Base-by-base conservation (phyloP, 1,140 invertebrate species). In the Stegodyphus dumicola region DNA sequence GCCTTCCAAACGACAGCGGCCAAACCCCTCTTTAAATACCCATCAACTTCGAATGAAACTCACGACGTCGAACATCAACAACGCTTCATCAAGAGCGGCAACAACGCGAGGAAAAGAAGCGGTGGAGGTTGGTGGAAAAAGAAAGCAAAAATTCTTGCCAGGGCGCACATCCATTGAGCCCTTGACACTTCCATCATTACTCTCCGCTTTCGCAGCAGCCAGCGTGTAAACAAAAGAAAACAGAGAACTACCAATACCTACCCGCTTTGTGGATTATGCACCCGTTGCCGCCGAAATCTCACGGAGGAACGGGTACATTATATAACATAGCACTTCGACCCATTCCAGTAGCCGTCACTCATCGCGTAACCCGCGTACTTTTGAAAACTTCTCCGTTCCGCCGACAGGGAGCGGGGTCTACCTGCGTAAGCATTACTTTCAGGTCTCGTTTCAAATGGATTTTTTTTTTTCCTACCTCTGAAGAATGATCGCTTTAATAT, bases 341-440 rank as follows among this genome's bases (percentile, higher is more conserved):
- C 56, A 77, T 77, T 77, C 33, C n/a, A 33, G 48, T 56, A 65
- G 75, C 75, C 88, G 77, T 75, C 56, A 66, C 77, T 67, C 70
- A 89, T 86, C 53, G 18, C 49, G 49, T 48, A 80, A 52, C 33
- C 33, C 33, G 33, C 33, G 33, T 3, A 33, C 33, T 33, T 33
- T 33, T 33, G 33, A 33, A n/a, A 33, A 33, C 33, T 33, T 33
- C 33, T 33, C 33, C 33, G 33, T 33, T 33, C 33, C 33, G 33
- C 33, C 33, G 3, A 33, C 33, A 3, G 33, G 33, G 33, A 33
- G 33, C 33, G 3, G 33, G 33, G 1, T 33, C 33, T 33, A 33
- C 33, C 33, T 33, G 33, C 33, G 33, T 33, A 33, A 33, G 33
- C 33, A 33, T 33, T 33, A 33, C 33, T 33, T 33, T 33, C 33